A percentile compares a stretch with the other conserved stretches of the same genome.
Conservation (phyloP, 2,888 invertebrate species). For the Reticulitermes lucifugus region DNA sequence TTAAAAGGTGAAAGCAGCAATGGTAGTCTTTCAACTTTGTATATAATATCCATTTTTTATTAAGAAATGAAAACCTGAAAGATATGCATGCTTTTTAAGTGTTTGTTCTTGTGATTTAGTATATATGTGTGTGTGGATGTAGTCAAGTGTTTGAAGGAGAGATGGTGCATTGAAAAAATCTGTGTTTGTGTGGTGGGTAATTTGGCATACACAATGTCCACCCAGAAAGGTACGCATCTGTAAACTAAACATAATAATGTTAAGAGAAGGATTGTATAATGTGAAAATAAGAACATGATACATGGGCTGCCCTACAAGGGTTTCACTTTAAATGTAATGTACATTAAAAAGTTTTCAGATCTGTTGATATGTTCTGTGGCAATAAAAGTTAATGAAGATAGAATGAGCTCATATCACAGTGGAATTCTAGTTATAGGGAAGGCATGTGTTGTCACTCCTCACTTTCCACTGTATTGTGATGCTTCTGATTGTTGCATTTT, state of each 20-base stretch:
- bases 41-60: slow-evolving; percentile 47
- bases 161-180: background rate
- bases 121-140: slow-evolving; percentile 33
- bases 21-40: slow-evolving; percentile 44
- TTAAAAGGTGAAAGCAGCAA: background rate
- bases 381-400: background rate
- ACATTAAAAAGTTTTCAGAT: background rate
- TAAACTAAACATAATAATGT: slow-evolving; percentile 15
- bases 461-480: no score
- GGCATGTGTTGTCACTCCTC: background rate
- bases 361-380: slow-evolving; percentile 4
- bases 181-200: background rate
- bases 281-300: slow-evolving; percentile 16
- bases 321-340: slow-evolving; percentile 20
- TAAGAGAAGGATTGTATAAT: slow-evolving; percentile 9
- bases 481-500: no score
- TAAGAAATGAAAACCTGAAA: slow-evolving; percentile 37
- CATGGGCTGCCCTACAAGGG: slow-evolving; percentile 11
- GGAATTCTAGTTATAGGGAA: background rate
- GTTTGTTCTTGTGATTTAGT: slow-evolving; percentile 44
- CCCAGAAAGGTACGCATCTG: background rate
- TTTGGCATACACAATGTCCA: background rate
- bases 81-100: slow-evolving; percentile 44
- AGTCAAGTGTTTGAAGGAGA: background rate
- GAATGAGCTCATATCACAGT: slow-evolving; percentile 13